Conservation (phyloP, 2,888 invertebrate species). For the Mamestra brassicae region DNA sequence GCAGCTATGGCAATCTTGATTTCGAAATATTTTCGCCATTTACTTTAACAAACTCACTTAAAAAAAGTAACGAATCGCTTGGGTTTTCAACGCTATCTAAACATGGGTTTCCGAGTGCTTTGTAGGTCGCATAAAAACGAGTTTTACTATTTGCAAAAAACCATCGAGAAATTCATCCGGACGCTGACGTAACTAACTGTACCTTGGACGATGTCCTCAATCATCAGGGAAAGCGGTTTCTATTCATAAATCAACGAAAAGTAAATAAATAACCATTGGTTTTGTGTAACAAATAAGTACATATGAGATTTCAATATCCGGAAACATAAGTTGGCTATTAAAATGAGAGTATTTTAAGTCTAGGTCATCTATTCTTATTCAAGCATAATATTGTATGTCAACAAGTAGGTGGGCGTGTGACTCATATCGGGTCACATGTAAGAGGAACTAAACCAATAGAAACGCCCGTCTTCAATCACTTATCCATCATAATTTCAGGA, state of each 20-base stretch:
- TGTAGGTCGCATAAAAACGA: conserved; percentile 74
- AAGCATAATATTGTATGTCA: conserved; percentile 23
- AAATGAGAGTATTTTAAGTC: conserved; percentile 45
- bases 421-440: conserved; percentile 42
- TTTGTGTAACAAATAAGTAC: conserved; percentile 34
- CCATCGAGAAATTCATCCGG: conserved; percentile 72
- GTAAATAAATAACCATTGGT: conserved; percentile 41
- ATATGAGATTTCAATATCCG: conserved; percentile 36
- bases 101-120: conserved; percentile 68
- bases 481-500: conserved; percentile 23
- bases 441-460: conserved; percentile 33
- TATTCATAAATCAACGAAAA: conserved; percentile 64
- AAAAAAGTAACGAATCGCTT: conserved; percentile 44
- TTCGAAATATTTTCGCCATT: conserved; percentile 59
- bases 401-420: conserved; percentile 24
- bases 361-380: conserved; percentile 49
- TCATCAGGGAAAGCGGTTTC: conserved; percentile 76
- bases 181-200: conserved; percentile 78
- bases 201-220: conserved; percentile 76
- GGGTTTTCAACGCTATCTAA: conserved; percentile 62
- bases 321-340: conserved; percentile 36
- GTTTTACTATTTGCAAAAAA: conserved; percentile 77
- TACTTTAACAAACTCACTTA: conserved; percentile 40
- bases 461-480: conserved; percentile 10
- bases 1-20: conserved; percentile 51